These are phyloP conservation scores for Argyresthia albistria DNA, from an alignment of 2,888 invertebrate species.

Conservation along the genomic window DNA sequence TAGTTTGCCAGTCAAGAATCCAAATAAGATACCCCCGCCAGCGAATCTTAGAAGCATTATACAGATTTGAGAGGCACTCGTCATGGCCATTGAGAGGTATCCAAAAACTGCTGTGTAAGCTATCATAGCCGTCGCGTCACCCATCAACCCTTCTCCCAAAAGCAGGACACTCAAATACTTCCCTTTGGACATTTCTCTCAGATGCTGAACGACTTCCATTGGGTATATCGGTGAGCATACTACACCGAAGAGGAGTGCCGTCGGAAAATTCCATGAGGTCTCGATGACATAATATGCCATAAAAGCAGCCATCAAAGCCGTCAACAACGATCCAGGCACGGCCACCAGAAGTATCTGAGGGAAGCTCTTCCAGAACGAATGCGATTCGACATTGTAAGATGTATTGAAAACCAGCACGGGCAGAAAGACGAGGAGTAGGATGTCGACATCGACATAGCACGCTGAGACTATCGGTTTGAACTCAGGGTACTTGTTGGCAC, in stretches of 20 bases:
- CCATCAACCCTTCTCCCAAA: slow-evolving; percentile 50
- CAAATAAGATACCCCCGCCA: slow-evolving; percentile 46
- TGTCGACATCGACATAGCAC: slow-evolving; percentile 45
- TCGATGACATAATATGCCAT: slow-evolving; percentile 53
- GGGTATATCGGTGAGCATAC: slow-evolving; percentile 57
- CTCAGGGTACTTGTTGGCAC: slow-evolving; percentile 33
- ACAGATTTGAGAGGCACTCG: slow-evolving; percentile 34
- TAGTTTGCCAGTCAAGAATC: slow-evolving; percentile 48
- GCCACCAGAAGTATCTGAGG: slow-evolving; percentile 49
- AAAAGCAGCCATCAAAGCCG: slow-evolving; percentile 40
- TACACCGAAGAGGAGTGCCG: slow-evolving; percentile 45
- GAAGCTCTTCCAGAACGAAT: slow-evolving; percentile 51
- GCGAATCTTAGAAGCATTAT: slow-evolving; percentile 44
- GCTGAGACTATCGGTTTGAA: slow-evolving; percentile 43
- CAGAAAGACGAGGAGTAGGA: slow-evolving; percentile 35
- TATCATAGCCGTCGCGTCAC: slow-evolving; percentile 56
- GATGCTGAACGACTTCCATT: slow-evolving; percentile 45
- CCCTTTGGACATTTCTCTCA: slow-evolving; percentile 47
- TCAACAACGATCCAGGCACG: slow-evolving; percentile 41
- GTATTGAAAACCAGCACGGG: slow-evolving; percentile 51
- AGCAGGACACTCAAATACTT: slow-evolving; percentile 50
- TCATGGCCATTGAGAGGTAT: slow-evolving; percentile 38
- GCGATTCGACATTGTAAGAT: slow-evolving; percentile 48
- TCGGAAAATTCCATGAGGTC: slow-evolving; percentile 40
- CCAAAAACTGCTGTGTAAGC: slow-evolving; percentile 49